Conservation (phyloP, 2,888 invertebrate genomes). For the Rhagium mordax region DNA sequence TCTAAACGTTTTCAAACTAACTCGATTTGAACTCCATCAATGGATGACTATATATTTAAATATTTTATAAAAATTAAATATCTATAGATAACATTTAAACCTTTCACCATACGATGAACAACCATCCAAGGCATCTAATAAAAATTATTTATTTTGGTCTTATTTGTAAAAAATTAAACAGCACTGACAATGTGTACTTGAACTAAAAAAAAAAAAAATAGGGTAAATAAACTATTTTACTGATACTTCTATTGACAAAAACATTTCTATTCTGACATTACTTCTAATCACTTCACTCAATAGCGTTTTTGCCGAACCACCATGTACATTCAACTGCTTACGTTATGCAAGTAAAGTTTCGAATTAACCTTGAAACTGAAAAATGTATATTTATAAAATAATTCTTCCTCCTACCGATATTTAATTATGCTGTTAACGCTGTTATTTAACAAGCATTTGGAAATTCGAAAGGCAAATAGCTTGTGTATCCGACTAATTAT, state of each 20-base stretch:
- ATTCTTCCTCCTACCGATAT: slow-evolving; percentile 8
- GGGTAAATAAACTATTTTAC: too few relatives aligned
- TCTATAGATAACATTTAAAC: too few relatives aligned
- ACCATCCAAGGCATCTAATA: too few relatives aligned
- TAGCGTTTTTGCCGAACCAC: background rate
- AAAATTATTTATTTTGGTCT: too few relatives aligned
- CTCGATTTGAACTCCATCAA: too few relatives aligned
- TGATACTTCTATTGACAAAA: background rate
- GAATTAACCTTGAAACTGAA: slow-evolving; percentile 25
- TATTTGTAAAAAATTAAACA: too few relatives aligned
- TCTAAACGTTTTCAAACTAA: too few relatives aligned
- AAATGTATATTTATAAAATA: slow-evolving; percentile 1
- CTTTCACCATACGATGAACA: too few relatives aligned
- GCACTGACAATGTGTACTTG: too few relatives aligned
- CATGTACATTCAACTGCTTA: slow-evolving; percentile 8
- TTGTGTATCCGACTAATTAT: slow-evolving; percentile 11
- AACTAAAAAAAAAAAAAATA: too few relatives aligned
- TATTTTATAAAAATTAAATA: too few relatives aligned
- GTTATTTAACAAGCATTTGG: slow-evolving; percentile 13
- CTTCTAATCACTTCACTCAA: background rate
- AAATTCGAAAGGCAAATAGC: slow-evolving; percentile 18
- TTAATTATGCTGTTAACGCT: slow-evolving; percentile 21
- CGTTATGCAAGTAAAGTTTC: slow-evolving; percentile 22
- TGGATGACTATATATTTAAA: too few relatives aligned
- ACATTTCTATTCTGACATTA: background rate